Percentiles rank a stretch among this genome's conserved stretches.
Evolutionary conservation across 2,113 vertebrate genomes (phyloP).

Genomic region (Brachypteracias leptosomus): DNA sequence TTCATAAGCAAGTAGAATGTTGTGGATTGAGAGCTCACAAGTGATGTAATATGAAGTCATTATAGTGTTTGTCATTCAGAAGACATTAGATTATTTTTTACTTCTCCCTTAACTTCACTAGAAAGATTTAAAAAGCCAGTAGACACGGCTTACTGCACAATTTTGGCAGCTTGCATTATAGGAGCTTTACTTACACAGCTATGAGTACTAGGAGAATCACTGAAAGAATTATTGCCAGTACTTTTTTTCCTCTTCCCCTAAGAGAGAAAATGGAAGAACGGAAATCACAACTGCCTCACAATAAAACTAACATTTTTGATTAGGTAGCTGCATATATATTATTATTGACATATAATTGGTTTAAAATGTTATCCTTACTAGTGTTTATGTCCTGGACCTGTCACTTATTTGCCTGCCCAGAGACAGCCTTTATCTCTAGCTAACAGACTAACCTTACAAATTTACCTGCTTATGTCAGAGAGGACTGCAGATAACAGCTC

Average conservation of each 20-base stretch:
- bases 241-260: neutral
- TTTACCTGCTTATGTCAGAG: constrained; percentile 7
- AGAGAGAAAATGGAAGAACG: neutral
- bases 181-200: neutral
- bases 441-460: constrained; percentile 51
- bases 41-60: neutral
- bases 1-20: neutral
- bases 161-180: neutral
- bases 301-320: neutral
- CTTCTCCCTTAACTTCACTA: neutral
- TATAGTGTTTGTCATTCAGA: neutral
- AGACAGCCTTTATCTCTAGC: constrained; percentile 49
- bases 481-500: constrained; percentile 48
- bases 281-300: neutral
- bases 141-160: neutral
- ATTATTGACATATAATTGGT: neutral
- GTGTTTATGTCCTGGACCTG: neutral
- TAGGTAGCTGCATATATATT: neutral
- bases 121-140: neutral
- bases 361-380: neutral
- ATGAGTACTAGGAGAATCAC: neutral
- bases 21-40: neutral
- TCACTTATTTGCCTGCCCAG: constrained; percentile 38
- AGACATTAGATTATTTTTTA: neutral
- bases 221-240: neutral